Evolutionary conservation across 2,113 vertebrate species (phyloP).

Genomic region (Chlorodrepanis virens): DNA sequence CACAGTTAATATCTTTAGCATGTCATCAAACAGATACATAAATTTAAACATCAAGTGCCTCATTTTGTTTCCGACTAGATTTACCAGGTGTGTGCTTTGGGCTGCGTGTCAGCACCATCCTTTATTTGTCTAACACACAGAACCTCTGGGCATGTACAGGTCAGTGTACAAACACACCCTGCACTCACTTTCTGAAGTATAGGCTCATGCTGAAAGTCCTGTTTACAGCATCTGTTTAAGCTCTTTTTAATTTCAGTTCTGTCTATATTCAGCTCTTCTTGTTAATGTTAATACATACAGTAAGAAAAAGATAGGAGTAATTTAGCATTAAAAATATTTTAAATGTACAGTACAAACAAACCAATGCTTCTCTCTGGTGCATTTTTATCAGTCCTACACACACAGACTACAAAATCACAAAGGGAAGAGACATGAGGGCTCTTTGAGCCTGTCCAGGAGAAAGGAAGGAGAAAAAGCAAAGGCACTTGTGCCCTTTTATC

Average conservation of each 20-base stretch:
- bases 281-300: background rate
- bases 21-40: background rate
- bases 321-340: background rate
- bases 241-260: background rate
- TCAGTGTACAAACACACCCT: background rate
- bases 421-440: background rate
- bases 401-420: background rate
- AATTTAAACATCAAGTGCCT: background rate
- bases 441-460: background rate
- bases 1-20: background rate
- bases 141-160: accelerated
- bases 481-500: background rate
- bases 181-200: background rate
- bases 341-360: background rate
- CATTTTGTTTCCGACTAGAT: background rate
- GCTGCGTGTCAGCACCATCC: accelerated
- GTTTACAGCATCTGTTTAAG: background rate
- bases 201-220: background rate
- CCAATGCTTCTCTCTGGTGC: background rate
- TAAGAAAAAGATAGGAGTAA: background rate
- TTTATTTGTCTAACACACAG: background rate
- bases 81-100: background rate
- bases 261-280: background rate
- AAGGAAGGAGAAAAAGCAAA: background rate
- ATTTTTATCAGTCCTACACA: background rate